phyloP scores from a whole-genome alignment of 2,113 vertebrate genomes.

The Tetrax tetrax region DNA sequence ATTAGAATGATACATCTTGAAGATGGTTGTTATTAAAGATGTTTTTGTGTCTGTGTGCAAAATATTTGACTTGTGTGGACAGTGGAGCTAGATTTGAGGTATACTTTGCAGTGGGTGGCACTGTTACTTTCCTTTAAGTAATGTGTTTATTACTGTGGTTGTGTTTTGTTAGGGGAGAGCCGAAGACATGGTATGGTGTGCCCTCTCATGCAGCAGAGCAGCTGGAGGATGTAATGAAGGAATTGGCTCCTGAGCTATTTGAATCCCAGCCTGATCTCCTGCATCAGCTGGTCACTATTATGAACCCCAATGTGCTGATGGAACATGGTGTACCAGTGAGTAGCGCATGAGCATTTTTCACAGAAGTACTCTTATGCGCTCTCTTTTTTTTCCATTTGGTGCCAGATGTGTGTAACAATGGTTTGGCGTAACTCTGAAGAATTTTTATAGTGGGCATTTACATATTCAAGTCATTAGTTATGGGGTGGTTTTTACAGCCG shows the following conservation, averaged over 20 bases:
- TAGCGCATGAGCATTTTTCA: background rate
- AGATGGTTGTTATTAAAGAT: background rate
- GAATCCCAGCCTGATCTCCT: conserved; percentile 96
- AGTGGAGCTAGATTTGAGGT: background rate
- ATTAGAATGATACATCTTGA: background rate
- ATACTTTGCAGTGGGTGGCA: background rate
- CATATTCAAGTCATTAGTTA: background rate
- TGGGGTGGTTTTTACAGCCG: background rate
- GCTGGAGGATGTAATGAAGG: conserved; percentile 96
- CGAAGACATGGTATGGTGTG: conserved; percentile 97
- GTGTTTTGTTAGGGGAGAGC: conserved; percentile 87
- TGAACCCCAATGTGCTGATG: conserved; percentile 98
- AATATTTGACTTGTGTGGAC: background rate
- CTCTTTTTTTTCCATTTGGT: background rate
- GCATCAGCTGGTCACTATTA: conserved; percentile 97
- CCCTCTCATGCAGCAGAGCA: conserved; percentile 95
- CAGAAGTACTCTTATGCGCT: accelerated
- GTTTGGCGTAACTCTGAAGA: background rate
- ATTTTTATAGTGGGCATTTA: background rate
- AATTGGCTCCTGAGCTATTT: conserved; percentile 94
- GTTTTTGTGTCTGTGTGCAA: background rate
- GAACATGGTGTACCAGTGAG: conserved; percentile 96
- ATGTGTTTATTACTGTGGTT: background rate
- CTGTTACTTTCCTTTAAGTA: background rate
- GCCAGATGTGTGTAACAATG: background rate